A percentile compares a stretch with the other conserved stretches of the same genome.
phyloP scores from a whole-genome alignment of 2,113 vertebrate species.

The Vidua macroura region DNA sequence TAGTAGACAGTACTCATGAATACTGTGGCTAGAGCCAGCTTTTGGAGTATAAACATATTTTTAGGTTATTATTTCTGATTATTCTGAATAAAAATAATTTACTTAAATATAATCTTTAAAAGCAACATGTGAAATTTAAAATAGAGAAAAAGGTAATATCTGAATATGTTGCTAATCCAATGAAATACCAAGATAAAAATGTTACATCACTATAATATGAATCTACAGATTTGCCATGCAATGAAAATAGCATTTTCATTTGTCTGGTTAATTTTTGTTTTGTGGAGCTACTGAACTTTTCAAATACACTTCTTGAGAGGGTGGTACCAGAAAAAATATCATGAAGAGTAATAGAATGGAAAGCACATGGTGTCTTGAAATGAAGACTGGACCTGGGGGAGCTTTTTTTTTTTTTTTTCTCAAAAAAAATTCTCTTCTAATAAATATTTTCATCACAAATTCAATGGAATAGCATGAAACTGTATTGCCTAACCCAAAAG shows the following conservation, averaged over 20 bases:
- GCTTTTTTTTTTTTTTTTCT: too few relatives aligned
- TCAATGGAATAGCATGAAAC: not conserved
- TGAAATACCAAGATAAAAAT: not conserved
- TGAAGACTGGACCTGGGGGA: not conserved
- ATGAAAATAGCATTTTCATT: not conserved
- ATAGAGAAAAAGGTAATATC: not conserved
- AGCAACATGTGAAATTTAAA: not conserved
- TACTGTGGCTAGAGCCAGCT: not conserved
- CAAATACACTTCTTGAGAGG: not conserved
- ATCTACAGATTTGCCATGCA: not conserved
- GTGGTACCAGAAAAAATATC: not conserved
- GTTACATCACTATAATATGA: rapidly evolving
- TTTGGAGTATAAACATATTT: not conserved
- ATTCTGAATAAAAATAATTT: not conserved
- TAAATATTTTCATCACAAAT: not conserved
- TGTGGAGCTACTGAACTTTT: not conserved
- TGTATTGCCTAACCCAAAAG: not conserved
- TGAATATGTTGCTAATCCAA: not conserved
- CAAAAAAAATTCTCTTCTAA: not conserved
- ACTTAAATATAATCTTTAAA: not conserved
- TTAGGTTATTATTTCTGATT: not conserved
- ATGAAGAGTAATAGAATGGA: not conserved
- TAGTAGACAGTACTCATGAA: not conserved
- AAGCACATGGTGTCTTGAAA: not conserved
- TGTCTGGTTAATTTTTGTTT: not conserved